These are phyloP conservation scores for Eupristina koningsbergeri DNA, from an alignment of 1,140 invertebrate species.

Conservation along the genomic window DNA sequence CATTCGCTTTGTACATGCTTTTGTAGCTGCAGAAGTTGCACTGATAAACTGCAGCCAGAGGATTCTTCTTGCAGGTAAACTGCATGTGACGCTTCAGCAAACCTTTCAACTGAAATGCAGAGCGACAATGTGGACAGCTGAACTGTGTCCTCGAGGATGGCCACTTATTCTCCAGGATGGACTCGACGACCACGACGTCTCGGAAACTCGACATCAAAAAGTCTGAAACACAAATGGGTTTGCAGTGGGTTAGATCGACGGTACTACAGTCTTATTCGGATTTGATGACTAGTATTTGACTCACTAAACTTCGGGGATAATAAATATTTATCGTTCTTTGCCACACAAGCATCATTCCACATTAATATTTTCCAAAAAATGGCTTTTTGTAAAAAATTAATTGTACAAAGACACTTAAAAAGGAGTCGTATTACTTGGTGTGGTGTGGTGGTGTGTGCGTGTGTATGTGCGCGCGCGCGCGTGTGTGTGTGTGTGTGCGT, in stretches of 20 bases:
- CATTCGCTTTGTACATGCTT: conserved; percentile 67
- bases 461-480: background rate
- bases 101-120: conserved; percentile 65
- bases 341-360: background rate
- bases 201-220: background rate
- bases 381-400: background rate
- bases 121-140: conserved; percentile 67
- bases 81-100: conserved; percentile 70
- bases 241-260: background rate
- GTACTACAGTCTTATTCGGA: too few relatives aligned
- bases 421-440: too few relatives aligned
- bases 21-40: conserved; percentile 67
- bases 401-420: too few relatives aligned
- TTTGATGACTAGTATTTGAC: background rate
- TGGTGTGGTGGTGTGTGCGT: background rate
- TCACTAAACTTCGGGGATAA: background rate
- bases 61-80: conserved; percentile 67
- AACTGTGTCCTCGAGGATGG: conserved; percentile 13
- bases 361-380: too few relatives aligned
- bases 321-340: background rate
- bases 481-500: background rate
- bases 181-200: too few relatives aligned
- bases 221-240: conserved; percentile 37
- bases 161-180: background rate
- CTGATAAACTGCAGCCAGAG: conserved; percentile 58